phyloP scores from a whole-genome alignment of 2,888 invertebrate species.

The Tyria jacobaeae region DNA sequence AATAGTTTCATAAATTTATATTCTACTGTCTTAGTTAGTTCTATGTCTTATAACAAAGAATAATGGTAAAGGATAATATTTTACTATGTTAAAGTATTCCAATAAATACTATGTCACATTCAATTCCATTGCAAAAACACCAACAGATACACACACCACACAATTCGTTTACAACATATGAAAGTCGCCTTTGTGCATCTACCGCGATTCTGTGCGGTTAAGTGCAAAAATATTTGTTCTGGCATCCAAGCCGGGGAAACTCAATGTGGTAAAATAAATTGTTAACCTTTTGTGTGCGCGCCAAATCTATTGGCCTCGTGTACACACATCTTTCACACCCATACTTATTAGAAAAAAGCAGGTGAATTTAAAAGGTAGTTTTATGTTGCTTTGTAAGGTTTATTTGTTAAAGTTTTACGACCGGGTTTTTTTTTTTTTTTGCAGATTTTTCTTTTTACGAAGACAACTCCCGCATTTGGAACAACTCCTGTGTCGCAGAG shows the following conservation, averaged over 20 bases:
- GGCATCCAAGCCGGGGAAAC: slow-evolving; percentile 51
- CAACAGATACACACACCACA: slow-evolving; percentile 34
- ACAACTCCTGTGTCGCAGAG: too few species aligned
- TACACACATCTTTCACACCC: slow-evolving; percentile 29
- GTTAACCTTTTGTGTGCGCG: slow-evolving; percentile 48
- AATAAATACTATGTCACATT: slow-evolving; percentile 54
- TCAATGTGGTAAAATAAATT: slow-evolving; percentile 57
- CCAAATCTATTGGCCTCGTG: slow-evolving; percentile 48
- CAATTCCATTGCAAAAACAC: slow-evolving; percentile 47
- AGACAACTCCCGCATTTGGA: too few species aligned
- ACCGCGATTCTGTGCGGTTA: slow-evolving; percentile 53
- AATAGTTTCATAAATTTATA: neutral
- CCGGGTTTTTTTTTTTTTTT: too few species aligned
- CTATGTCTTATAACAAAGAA: neutral
- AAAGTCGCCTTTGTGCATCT: slow-evolving; percentile 58
- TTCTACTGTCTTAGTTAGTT: too few species aligned
- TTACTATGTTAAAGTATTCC: slow-evolving; percentile 30
- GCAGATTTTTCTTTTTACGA: too few species aligned
- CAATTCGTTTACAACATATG: slow-evolving; percentile 39
- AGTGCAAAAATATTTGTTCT: slow-evolving; percentile 68
- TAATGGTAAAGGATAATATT: slow-evolving; percentile 24
- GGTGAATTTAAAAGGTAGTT: slow-evolving; percentile 1
- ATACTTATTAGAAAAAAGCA: slow-evolving; percentile 15
- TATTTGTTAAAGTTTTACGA: too few species aligned
- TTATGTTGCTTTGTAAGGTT: slow-evolving; percentile 13